Conservation (phyloP, 2,113 vertebrate species). For the Coptodon rendalli region DNA sequence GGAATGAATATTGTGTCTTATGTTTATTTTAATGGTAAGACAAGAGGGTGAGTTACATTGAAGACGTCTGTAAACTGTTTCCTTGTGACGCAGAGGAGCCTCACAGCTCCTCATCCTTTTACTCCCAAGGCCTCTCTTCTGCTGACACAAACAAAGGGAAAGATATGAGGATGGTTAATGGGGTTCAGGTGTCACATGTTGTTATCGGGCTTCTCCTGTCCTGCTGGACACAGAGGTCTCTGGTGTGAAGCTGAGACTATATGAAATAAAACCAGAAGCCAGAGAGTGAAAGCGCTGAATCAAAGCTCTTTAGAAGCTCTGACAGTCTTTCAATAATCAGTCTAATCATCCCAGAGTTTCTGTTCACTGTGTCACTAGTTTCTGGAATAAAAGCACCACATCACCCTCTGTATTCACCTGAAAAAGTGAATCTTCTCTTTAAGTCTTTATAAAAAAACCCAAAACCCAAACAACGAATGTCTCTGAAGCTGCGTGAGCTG, state of each 20-base stretch:
- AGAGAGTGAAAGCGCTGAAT: neutral
- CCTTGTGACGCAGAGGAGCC: neutral
- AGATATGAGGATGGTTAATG: neutral
- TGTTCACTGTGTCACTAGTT: neutral
- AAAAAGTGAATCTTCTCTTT: neutral
- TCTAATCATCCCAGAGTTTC: neutral
- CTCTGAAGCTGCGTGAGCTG: neutral
- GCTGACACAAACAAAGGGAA: neutral
- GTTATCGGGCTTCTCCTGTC: neutral
- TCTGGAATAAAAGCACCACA: neutral
- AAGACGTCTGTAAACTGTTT: neutral
- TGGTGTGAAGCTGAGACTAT: neutral
- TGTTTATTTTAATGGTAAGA: neutral
- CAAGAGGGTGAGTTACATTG: neutral
- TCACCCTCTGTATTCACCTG: neutral
- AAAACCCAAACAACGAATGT: neutral
- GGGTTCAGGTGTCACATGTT: neutral
- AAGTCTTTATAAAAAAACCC: neutral
- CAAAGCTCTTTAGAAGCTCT: neutral
- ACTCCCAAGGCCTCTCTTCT: neutral
- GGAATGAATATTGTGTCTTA: fast-evolving
- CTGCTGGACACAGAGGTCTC: neutral
- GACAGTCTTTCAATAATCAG: neutral
- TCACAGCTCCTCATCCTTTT: neutral
- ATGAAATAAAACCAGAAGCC: neutral